A percentile compares a stretch with the other conserved stretches of the same genome.
These are phyloP conservation scores for Parnassius glacialis DNA, from an alignment of 2,888 invertebrate species.

Conservation along the genomic window DNA sequence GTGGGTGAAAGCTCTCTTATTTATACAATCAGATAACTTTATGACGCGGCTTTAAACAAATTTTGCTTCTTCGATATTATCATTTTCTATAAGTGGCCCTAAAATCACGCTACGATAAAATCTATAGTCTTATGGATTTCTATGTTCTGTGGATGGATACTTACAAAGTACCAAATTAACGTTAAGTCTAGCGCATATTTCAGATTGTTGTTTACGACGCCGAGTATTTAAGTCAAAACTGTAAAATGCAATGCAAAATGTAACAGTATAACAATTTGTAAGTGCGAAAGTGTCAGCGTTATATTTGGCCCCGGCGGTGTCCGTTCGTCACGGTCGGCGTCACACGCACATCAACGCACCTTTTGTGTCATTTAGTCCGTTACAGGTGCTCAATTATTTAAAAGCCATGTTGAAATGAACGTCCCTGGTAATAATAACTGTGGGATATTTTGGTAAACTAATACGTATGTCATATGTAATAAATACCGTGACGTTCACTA, in stretches of 20 bases:
- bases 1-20: background rate
- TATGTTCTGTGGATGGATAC: too few species aligned
- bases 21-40: background rate
- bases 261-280: background rate
- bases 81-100: too few species aligned
- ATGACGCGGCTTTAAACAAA: background rate
- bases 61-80: background rate
- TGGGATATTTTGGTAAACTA: too few species aligned
- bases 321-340: background rate
- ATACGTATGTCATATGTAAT: too few species aligned
- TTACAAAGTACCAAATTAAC: too few species aligned
- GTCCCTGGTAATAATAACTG: background rate
- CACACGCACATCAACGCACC: conserved; percentile 17
- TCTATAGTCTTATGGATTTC: too few species aligned
- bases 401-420: background rate
- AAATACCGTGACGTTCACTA: too few species aligned
- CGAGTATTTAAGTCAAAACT: background rate
- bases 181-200: background rate
- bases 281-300: background rate
- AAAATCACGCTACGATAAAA: too few species aligned
- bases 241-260: background rate
- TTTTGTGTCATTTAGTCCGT: conserved; percentile 13
- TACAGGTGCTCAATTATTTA: conserved; percentile 13
- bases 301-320: background rate
- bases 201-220: background rate